Evolutionary conservation across 2,797 vertebrate species (phyloP).

Genomic region (Microhierax caerulescens): DNA sequence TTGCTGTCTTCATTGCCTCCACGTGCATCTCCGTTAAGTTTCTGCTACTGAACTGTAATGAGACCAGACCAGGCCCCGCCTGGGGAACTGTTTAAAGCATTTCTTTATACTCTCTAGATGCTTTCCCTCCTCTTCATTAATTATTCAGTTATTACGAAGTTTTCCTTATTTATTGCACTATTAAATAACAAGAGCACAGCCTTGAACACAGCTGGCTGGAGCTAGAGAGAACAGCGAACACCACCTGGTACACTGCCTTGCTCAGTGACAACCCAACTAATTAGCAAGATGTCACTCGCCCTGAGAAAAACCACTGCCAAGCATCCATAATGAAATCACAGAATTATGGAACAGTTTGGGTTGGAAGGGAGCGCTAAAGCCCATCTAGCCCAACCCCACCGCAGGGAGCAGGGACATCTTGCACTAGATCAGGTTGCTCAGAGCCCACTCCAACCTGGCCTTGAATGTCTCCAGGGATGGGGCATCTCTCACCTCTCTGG

Average conservation of each 20-base stretch:
- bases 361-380: background rate
- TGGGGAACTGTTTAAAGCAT: background rate
- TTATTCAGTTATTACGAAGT: background rate
- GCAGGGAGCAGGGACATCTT: too few relatives aligned
- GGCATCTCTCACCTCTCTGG: too few relatives aligned
- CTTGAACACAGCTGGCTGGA: background rate
- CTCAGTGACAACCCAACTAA: background rate
- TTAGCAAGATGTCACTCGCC: background rate
- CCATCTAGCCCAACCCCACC: too few relatives aligned
- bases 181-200: background rate
- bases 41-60: background rate
- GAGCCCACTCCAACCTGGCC: too few relatives aligned
- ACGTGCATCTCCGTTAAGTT: fast-evolving
- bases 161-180: background rate
- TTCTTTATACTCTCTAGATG: background rate
- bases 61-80: background rate
- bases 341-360: too few relatives aligned
- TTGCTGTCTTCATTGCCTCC: background rate
- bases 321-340: too few relatives aligned
- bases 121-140: background rate
- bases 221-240: background rate
- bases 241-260: background rate
- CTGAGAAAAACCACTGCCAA: background rate
- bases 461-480: too few relatives aligned
- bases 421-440: too few relatives aligned